Evolutionary conservation across 2,113 vertebrate species (phyloP), one percentile per base, ranked within the genome.

Genomic region (Aramus guarauna): DNA sequence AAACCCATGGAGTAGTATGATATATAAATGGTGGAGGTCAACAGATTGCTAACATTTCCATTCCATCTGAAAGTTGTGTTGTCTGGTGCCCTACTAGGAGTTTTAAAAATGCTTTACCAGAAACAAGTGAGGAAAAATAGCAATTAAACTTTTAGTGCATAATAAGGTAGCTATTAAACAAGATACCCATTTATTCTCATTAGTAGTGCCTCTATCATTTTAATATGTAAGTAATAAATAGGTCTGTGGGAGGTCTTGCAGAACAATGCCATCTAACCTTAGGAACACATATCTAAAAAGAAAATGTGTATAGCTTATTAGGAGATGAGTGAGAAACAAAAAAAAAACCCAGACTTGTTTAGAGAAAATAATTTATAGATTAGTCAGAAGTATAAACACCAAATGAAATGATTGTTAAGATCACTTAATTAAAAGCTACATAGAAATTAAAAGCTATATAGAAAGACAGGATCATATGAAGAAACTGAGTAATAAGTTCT

Each of bases 1-100:
- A 1, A 48, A 90, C 6, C 11, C 13, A 41, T 2, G 2, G 23
- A 52, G 3, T n/a, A 7, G 11, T 71, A 41, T 1, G 7, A 53
- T 8, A 23, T 19, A 17, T 43, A 41, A 59, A 23, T 30, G 43
- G 8, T 58, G 23, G 19, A 90, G 3, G 4, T 6, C 36, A 76
- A 18, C 3, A 3, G 26, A 37, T 34, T 55, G 26, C 8, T 59
- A 41, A 45, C 3, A 47, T n/a, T 62, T 59, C 10, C 6, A 20
- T 34, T 55, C 6, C 12, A 48, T 24, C 16, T 68, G 52, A 71
- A 91, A 88, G 24, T 34, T 55, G 5, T 16, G 24, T 21, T 47
- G 2, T 11, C 59, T 77, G 27, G 8, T 74, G 12, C 8, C 77
- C 12, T 24, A 30, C 5, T 48, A 30, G 3, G 6, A 69, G 9